Conservation (phyloP, 2,797 vertebrate genomes). For the Botia almorhae region DNA sequence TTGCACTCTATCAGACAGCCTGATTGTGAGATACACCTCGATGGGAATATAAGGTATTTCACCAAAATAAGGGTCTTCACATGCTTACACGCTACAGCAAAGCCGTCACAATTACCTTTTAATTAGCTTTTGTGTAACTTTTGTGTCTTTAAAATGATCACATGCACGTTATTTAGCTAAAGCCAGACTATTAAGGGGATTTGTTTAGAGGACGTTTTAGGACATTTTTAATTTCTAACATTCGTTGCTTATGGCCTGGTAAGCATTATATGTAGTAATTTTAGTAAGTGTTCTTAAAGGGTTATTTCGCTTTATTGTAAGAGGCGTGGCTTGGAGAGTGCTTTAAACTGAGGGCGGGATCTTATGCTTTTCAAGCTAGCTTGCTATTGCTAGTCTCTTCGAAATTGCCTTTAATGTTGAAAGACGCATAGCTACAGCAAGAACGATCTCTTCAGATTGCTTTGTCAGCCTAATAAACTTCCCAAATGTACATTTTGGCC, state of each 20-base stretch:
- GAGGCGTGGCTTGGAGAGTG: too few species aligned
- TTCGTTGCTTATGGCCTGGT: too few species aligned
- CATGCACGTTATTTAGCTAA: background rate
- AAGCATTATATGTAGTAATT: background rate
- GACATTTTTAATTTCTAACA: too few species aligned
- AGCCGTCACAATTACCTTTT: conserved; percentile 18
- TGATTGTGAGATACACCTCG: conserved; percentile 80
- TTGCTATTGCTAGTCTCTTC: too few species aligned
- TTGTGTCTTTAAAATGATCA: background rate
- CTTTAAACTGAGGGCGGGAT: background rate
- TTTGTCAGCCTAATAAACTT: background rate
- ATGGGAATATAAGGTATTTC: conserved; percentile 83
- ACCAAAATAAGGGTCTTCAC: conserved; percentile 30
- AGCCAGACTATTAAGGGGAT: too few species aligned
- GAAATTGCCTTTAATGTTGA: background rate
- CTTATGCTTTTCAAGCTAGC: too few species aligned
- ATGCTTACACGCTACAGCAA: conserved; percentile 27
- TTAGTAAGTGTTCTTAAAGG: background rate
- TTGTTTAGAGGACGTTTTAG: too few species aligned
- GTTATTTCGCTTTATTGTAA: background rate
- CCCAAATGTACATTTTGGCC: background rate
- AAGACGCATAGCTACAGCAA: background rate
- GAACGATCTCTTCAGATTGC: background rate
- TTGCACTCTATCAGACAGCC: conserved; percentile 80
- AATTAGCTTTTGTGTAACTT: background rate